Base-by-base conservation (phyloP, 2,888 invertebrate genomes). In the Eudasyphora cyanicolor region DNA sequence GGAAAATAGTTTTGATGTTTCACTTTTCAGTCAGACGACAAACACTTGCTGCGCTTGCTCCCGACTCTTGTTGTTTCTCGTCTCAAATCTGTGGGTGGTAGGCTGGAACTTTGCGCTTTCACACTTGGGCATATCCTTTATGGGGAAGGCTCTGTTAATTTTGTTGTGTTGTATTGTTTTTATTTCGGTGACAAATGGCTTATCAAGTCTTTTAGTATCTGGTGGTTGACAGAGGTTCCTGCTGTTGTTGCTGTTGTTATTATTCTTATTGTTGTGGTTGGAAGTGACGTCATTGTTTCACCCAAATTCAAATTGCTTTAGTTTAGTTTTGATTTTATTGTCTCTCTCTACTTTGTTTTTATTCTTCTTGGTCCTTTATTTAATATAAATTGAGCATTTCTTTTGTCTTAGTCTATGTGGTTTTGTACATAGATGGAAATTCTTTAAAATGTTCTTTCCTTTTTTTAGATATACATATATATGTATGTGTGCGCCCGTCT, bases 91-190 rank as follows among this genome's bases (percentile, higher is more conserved):
- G 14, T 38, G 57, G 60, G 35, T 57, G 27, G 60, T 42, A 17
- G 57, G 21, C 54, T 49, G 67, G 38, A 38, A 21, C 21, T 12
- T 74, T 62, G 35, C 14, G 64, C 8, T 38, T 54, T 73, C 57
- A 51, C 62, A 38, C 51, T 27, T 45, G 49, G 19, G 29, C 67
- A 38, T 74, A 21, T 70, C 29, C 12, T 35, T 62, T 17, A 81
- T n/a, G n/a, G n/a, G n/a, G 79, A 82, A 85, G 85, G 82, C 71
- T 82, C 60, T 54, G 12, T n/a, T n/a, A 19, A 57, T 70, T n/a
- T 51, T 2, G 10, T 85, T 69, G 64, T 67, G 51, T 82, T 77
- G 70, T n/a, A n/a, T 84, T 85, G 80, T 75, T 85, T 62, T 81
- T 78, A 35, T 32, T 79, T 60, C 54, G 71, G 75, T 73, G 24